Conservation (phyloP, 2,797 vertebrate species). For the Sebastes ruberrimus region DNA sequence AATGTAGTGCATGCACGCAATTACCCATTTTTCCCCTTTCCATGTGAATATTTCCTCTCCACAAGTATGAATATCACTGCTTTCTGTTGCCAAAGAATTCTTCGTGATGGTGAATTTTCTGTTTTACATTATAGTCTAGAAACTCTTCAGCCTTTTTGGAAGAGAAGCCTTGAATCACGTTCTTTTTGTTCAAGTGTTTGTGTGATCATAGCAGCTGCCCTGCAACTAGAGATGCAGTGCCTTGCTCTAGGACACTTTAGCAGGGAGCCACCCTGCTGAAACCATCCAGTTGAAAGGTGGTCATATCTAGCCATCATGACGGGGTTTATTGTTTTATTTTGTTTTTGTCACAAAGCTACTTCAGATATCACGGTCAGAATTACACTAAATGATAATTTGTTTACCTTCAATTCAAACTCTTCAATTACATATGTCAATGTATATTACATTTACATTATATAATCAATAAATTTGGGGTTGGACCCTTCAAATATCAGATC, state of each 20-base stretch:
- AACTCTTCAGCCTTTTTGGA: background rate
- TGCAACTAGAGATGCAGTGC: background rate
- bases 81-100: slow-evolving; percentile 6
- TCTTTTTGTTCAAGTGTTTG: background rate
- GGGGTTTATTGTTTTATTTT: background rate
- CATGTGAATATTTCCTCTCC: slow-evolving; percentile 19
- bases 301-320: background rate
- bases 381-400: background rate
- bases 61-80: slow-evolving; percentile 26
- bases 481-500: background rate
- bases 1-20: background rate
- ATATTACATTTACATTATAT: background rate
- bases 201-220: background rate
- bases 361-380: background rate
- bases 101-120: background rate
- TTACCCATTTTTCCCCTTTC: slow-evolving; percentile 14
- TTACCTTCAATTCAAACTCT: background rate
- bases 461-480: background rate
- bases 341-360: background rate
- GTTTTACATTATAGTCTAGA: background rate
- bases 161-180: background rate
- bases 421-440: background rate
- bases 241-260: background rate
- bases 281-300: background rate
- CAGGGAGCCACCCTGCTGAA: background rate